Evolutionary conservation across 2,113 vertebrate genomes (phyloP), one percentile per base, ranked within the genome.

Genomic region (Plestiodon gilberti): DNA sequence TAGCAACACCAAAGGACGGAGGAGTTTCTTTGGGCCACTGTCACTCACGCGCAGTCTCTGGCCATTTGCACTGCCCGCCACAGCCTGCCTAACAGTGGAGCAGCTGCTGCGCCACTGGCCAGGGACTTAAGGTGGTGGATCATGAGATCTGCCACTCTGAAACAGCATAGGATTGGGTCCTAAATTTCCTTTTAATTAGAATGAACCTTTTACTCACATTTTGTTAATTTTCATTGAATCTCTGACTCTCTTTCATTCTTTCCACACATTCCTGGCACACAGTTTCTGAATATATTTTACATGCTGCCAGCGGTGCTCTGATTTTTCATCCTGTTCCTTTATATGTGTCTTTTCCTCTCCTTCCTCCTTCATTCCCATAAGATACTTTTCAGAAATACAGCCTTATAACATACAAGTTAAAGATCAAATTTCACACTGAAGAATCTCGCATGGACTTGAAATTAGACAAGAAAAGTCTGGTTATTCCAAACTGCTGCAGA

Each of bases 301-400:
- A 77, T 40, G 85, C 78, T 83, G 22, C 62, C 73, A 76, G 48
- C 57, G 35, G 40, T 82, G 90, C 52, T 89, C 86, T 83, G 5
- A 78, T 90, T 91, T 87, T 91, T 88, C 15, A 30, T 59, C 70
- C 78, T n/a, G n/a, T 17, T 3, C 89, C 90, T 30, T 88, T 67
- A 81, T 78, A 25, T 78, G 28, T 28, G 43, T 76, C 67, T 91
- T 92, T 91, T 85, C 59, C 55, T 85, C 76, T 64, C 76, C 22
- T 85, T 90, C 83, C 91, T 62, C 2, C 35, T 17, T 62, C 67
- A 1, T 33, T 11, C n/a, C 11, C 59, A 7, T 25, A 76, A 48
- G 28, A 38, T 40, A 61, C 61, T 52, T 81, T 23, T 92, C 91
- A 81, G 84, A 83, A 69, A 69, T 76, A 87, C 48, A 86, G 77